Percentiles rank a stretch among this genome's conserved stretches.
Conservation (phyloP, 2,113 vertebrate species). For the Epinephelus cyanopodus region DNA sequence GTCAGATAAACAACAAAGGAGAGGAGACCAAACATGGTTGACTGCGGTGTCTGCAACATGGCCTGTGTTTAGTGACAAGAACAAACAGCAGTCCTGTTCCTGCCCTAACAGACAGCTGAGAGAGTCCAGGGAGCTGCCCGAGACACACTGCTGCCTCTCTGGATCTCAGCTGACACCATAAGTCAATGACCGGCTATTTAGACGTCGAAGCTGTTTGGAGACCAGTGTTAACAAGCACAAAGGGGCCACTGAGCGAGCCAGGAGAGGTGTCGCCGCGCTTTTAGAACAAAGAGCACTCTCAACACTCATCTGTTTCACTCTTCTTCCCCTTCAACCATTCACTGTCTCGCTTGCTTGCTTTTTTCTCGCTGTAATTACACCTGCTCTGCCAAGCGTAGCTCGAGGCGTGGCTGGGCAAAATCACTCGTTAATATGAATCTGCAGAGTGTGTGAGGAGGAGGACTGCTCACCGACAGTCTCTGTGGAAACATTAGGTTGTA, state of each 20-base stretch:
- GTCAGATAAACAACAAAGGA: slow-evolving; percentile 1
- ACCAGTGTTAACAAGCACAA: slow-evolving; percentile 74
- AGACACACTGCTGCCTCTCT: slow-evolving; percentile 32
- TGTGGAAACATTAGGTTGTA: slow-evolving; percentile 86
- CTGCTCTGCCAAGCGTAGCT: slow-evolving; percentile 81
- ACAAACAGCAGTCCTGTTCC: slow-evolving; percentile 26
- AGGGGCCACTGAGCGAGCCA: slow-evolving; percentile 55
- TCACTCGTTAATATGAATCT: slow-evolving; percentile 81
- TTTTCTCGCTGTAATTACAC: slow-evolving; percentile 76
- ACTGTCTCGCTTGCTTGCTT: slow-evolving; percentile 71
- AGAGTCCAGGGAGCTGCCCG: slow-evolving; percentile 42
- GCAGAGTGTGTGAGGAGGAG: slow-evolving; percentile 79
- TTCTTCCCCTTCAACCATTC: slow-evolving; percentile 47
- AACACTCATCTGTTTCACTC: slow-evolving; percentile 49
- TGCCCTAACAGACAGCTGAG: slow-evolving; percentile 41
- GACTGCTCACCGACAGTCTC: slow-evolving; percentile 79
- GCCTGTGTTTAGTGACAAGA: slow-evolving; percentile 20
- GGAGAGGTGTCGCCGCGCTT: slow-evolving; percentile 25
- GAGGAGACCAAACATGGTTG: not conserved
- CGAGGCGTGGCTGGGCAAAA: slow-evolving; percentile 73
- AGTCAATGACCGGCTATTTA: slow-evolving; percentile 66
- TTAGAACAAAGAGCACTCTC: slow-evolving; percentile 43
- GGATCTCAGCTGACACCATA: slow-evolving; percentile 34
- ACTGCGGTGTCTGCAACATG: slow-evolving; percentile 14
- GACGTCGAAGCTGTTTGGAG: slow-evolving; percentile 66